Base-by-base conservation (phyloP, 1,140 invertebrate genomes). In the Drosophila ambigua region DNA sequence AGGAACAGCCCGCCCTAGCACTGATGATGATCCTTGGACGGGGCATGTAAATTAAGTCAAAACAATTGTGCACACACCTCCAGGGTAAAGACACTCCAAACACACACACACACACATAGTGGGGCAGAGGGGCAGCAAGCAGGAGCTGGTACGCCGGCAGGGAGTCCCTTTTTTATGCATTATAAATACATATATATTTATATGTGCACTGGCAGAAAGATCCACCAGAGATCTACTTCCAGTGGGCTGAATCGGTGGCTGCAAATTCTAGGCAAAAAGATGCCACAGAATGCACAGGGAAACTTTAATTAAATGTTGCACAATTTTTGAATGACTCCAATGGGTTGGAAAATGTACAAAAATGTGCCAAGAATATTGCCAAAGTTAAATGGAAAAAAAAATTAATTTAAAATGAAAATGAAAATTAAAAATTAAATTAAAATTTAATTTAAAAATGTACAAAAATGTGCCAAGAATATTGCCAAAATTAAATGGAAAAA, bases 21-120 rank as follows among this genome's bases (percentile, higher is more conserved):
- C 67, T 82, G 83, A 72, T 79, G 79, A 88, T 79, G 79, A 88
- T 83, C 83, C 84, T 79, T 79, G 76, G 51, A 60, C 71, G 65
- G 35, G 72, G 49, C 73, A 90, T 89, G 77, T 69, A 89, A 89
- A 89, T 80, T 89, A 89, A 89, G 73, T 90, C 85, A 89, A 89
- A 88, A 88, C 84, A 87, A 87, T 87, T 88, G 85, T 52, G 46
- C 68, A 58, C 59, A 74, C 20, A 68, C 54, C 49, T 57, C 59
- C 60, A 54, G 35, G 35, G 11, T 4, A 39, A 39, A 39, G 11
- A 39, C 11, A 39, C 35, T 4, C 51, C 35, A 15, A 49, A 31
- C 43, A 51, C 28, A 51, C 23, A 49, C 7, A 55, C 39, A 60
- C 15, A 48, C 6, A 39, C n/a, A 57, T 35, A 61, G 43, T 57